Evolutionary conservation across 2,797 vertebrate genomes (phyloP).

Genomic region (Limnodromus scolopaceus): DNA sequence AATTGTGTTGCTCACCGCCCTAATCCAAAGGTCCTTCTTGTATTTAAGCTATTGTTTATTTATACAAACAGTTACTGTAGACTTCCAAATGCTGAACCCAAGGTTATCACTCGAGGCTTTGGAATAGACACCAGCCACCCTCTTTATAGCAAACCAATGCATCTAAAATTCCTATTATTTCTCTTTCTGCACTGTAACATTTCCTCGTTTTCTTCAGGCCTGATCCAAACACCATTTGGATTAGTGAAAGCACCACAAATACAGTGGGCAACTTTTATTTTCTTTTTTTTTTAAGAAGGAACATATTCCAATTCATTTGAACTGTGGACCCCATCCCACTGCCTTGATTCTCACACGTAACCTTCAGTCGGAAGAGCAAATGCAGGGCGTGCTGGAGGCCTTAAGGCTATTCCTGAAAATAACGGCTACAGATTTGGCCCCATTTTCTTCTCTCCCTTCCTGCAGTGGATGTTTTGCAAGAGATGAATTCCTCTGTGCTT

Average conservation of each 20-base stretch:
- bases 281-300: neutral
- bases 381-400: neutral
- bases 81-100: neutral
- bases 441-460: neutral
- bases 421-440: neutral
- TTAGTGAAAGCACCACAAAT: neutral
- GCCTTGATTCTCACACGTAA: neutral
- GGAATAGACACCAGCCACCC: neutral
- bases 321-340: neutral
- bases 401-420: neutral
- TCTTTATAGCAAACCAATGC: neutral
- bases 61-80: neutral
- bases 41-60: neutral
- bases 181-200: neutral
- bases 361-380: neutral
- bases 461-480: neutral
- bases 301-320: neutral
- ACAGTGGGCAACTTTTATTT: neutral
- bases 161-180: neutral
- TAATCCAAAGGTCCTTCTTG: neutral
- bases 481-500: slow-evolving; percentile 33
- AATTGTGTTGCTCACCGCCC: neutral
- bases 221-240: neutral
- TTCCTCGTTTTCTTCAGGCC: neutral
- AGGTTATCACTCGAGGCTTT: neutral